These are phyloP conservation scores for Amphiura filiformis DNA, from an alignment of 35 echinoderm and acorn worm species.

Conservation along the genomic window DNA sequence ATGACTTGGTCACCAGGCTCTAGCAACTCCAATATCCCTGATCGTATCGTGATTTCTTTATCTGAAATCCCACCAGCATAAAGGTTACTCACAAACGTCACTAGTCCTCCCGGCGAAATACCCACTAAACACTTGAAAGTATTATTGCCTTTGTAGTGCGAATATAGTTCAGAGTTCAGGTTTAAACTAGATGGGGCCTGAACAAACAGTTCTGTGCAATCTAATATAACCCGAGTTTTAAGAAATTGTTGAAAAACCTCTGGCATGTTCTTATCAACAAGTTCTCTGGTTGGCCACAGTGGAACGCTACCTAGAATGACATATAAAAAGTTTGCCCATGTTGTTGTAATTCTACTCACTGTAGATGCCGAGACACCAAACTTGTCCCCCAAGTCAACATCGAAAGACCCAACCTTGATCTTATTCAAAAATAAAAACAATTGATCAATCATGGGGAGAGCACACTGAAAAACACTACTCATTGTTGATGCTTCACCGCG, in stretches of 20 bases:
- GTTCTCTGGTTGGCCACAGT: constrained; percentile 27
- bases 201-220: constrained; percentile 14
- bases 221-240: constrained; percentile 24
- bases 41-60: constrained; percentile 18
- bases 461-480: neutral
- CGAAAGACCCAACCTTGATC: constrained; percentile 24
- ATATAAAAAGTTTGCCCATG: constrained; percentile 33
- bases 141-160: neutral
- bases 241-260: constrained; percentile 10
- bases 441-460: constrained; percentile 16
- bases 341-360: neutral
- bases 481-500: constrained; percentile 21
- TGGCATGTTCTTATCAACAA: neutral
- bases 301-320: constrained; percentile 2
- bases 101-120: neutral
- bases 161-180: neutral
- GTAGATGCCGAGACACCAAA: constrained; percentile 10
- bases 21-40: constrained; percentile 5
- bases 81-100: constrained; percentile 22
- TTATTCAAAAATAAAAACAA: constrained; percentile 36
- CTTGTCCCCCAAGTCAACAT: constrained; percentile 29
- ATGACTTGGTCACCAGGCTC: constrained; percentile 22
- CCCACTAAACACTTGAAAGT: neutral
- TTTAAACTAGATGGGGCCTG: neutral
- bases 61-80: constrained; percentile 27